A percentile compares a stretch with the other conserved stretches of the same genome.
Evolutionary conservation across 2,113 vertebrate species (phyloP).

Genomic region (Cinclus mexicanus): DNA sequence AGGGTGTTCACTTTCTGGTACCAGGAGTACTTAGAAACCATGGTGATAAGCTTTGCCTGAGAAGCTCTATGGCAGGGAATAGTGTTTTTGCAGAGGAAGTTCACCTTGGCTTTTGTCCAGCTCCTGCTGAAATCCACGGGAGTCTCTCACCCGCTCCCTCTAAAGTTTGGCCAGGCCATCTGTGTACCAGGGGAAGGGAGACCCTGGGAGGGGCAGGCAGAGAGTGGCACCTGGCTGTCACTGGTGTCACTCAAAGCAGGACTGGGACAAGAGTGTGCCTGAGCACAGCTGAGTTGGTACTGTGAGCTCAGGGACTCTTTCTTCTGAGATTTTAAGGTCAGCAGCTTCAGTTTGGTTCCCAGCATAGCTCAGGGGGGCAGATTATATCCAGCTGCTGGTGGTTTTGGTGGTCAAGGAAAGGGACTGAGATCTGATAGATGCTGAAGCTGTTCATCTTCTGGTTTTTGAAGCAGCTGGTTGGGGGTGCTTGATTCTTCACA

Average conservation of each 20-base stretch:
- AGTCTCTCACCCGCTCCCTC: background rate
- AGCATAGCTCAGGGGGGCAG: background rate
- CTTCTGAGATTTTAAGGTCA: background rate
- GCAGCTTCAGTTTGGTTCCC: background rate
- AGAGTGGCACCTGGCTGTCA: background rate
- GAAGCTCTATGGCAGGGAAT: background rate
- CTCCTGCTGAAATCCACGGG: background rate
- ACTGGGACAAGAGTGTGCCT: background rate
- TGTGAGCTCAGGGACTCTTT: background rate
- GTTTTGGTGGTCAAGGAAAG: background rate
- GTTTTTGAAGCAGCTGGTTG: background rate
- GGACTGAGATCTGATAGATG: background rate
- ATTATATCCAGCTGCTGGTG: background rate
- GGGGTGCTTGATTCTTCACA: background rate
- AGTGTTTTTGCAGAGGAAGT: background rate
- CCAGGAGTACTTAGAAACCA: slow-evolving; percentile 32
- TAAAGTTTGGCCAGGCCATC: background rate
- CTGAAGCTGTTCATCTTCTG: background rate
- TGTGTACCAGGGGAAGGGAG: background rate
- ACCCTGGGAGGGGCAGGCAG: background rate
- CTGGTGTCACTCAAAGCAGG: background rate
- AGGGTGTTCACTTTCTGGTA: background rate
- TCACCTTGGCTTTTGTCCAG: background rate
- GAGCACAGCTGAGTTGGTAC: background rate
- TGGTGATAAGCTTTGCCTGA: slow-evolving; percentile 40